Evolutionary conservation across 2,888 invertebrate species (phyloP), one percentile per base, ranked within the genome.

Genomic region (Agrilus cyanescens): DNA sequence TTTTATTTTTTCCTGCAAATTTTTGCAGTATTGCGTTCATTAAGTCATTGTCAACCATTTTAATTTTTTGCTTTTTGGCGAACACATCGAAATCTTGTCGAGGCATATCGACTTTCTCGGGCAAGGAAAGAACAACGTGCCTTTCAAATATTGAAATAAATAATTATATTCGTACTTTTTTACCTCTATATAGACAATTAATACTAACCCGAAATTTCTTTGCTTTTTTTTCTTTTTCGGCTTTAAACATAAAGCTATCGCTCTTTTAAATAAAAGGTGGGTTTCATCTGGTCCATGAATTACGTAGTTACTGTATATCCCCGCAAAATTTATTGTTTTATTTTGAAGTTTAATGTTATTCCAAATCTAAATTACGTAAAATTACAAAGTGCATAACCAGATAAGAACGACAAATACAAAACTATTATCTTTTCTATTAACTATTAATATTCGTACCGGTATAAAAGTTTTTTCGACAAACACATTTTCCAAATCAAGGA

Each of bases 401-500:
- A n/a, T n/a, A n/a, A n/a, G n/a, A n/a, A n/a, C n/a, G n/a, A n/a
- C n/a, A n/a, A n/a, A n/a, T n/a, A n/a, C n/a, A n/a, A n/a, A n/a
- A n/a, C n/a, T n/a, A n/a, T n/a, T n/a, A n/a, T n/a, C n/a, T n/a
- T n/a, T n/a, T n/a, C n/a, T n/a, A n/a, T n/a, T n/a, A 14, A 33
- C 7, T 32, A 8, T 12, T 15, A 18, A 41, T 38, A 32, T 37
- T 47, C 41, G 51, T 57, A 67, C 67, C 45, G 61, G 55, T 12
- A 70, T 41, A 47, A 68, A 63, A 30, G 59, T 54, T 48, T 67
- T 71, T 3, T 63, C 60, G 6, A 73, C 66, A 60, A 67, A 69
- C 43, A 70, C 62, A 53, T 69, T 68, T 39, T 70, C 68, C 53
- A 77, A 60, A 52, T 75, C 69, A 30, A 78, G 50, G 20, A 59